phyloP scores from a whole-genome alignment of 2,888 invertebrate species.

The Molorchus minor region DNA sequence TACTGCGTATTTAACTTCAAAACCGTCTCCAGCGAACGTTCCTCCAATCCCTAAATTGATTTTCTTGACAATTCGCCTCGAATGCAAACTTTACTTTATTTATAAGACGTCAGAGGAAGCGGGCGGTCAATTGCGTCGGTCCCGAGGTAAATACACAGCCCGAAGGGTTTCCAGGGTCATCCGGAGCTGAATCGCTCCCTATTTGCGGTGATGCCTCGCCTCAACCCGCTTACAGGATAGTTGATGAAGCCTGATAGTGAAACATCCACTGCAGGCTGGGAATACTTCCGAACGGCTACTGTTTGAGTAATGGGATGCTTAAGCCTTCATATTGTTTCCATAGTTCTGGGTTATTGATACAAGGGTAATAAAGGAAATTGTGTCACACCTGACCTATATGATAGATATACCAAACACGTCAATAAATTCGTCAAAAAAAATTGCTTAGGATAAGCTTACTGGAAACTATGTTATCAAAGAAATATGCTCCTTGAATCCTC shows the following conservation, averaged over 20 bases:
- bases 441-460: too few relatives aligned
- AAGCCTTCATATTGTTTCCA: background rate
- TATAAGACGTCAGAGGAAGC: slow-evolving; percentile 15
- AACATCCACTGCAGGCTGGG: background rate
- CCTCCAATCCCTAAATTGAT: slow-evolving; percentile 28
- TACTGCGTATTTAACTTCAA: too few relatives aligned
- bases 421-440: too few relatives aligned
- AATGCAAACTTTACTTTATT: slow-evolving; percentile 28
- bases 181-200: background rate
- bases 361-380: too few relatives aligned
- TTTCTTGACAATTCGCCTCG: slow-evolving; percentile 31
- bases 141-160: slow-evolving; percentile 7
- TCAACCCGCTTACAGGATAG: background rate
- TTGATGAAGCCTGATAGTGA: background rate
- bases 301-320: background rate
- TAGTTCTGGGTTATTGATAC: too few relatives aligned
- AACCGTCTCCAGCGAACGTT: slow-evolving; percentile 28
- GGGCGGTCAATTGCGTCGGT: slow-evolving; percentile 1
- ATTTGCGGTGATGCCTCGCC: background rate
- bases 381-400: too few relatives aligned
- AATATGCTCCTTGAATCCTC: too few relatives aligned
- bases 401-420: too few relatives aligned
- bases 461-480: too few relatives aligned
- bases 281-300: background rate
- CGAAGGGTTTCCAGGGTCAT: slow-evolving; percentile 3